A percentile compares a stretch with the other conserved stretches of the same genome.
Conservation (phyloP, 2,888 invertebrate species). For the Sisyra terminalis region DNA sequence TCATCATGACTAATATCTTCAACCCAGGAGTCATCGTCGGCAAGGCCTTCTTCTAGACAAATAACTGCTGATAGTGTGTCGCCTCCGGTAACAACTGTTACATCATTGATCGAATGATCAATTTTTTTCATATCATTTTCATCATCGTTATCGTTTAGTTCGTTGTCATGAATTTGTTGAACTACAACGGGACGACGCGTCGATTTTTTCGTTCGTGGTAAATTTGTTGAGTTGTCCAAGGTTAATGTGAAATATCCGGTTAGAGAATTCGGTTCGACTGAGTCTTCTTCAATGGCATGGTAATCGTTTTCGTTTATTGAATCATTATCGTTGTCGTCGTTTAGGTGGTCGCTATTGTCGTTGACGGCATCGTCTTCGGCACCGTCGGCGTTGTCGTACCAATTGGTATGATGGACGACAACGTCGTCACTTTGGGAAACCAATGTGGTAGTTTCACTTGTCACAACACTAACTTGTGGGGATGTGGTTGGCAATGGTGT, state of each 20-base stretch:
- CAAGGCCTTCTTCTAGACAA: conserved; percentile 69
- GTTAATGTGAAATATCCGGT: conserved; percentile 28
- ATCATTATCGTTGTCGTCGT: too few species aligned
- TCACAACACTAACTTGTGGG: conserved; percentile 52
- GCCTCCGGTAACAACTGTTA: conserved; percentile 51
- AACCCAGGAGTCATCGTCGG: conserved; percentile 85
- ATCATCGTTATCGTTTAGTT: conserved; percentile 10
- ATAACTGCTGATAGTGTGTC: conserved; percentile 54
- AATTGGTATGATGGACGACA: conserved; percentile 47
- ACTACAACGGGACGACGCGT: conserved; percentile 12
- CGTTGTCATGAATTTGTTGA: conserved; percentile 4
- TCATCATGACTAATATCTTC: conserved; percentile 73
- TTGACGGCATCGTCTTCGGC: conserved; percentile 11
- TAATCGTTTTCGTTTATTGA: conserved; percentile 24
- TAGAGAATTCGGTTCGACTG: conserved; percentile 16
- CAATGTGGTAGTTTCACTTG: conserved; percentile 57
- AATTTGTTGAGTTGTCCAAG: conserved; percentile 20
- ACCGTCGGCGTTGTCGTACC: conserved; percentile 30
- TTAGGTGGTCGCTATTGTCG: conserved; percentile 45
- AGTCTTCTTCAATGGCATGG: neutral
- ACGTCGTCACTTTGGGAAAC: conserved; percentile 36
- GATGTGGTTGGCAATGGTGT: conserved; percentile 15
- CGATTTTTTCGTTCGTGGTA: conserved; percentile 12
- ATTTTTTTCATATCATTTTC: conserved; percentile 2
- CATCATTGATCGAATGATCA: conserved; percentile 28